Evolutionary conservation across 2,888 invertebrate genomes (phyloP).

Genomic region (Pomacea canaliculata): DNA sequence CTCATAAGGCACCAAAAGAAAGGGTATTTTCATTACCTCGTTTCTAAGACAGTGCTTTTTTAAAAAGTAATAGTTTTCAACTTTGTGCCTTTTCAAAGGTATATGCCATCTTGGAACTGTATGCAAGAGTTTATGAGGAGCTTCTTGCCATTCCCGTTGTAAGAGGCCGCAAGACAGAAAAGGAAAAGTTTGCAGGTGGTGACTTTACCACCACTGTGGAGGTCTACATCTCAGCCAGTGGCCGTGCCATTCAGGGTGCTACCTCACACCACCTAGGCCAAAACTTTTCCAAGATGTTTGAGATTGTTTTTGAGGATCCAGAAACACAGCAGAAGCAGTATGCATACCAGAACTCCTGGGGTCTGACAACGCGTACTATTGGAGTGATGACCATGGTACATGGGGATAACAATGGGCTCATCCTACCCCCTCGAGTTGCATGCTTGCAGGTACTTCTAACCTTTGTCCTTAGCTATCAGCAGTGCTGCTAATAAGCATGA

Average conservation of each 20-base stretch:
- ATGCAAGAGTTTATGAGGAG: constrained; percentile 90
- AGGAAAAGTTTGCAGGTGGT: constrained; percentile 99
- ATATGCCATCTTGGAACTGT: constrained; percentile 79
- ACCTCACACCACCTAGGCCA: constrained; percentile 99
- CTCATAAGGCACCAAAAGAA: too few species aligned
- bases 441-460: constrained; percentile 77
- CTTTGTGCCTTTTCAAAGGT: constrained; percentile 50
- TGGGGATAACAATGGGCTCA: constrained; percentile 95
- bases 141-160: constrained; percentile 91
- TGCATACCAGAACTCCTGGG: constrained; percentile 99
- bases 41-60: too few species aligned
- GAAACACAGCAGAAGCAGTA: constrained; percentile 79
- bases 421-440: constrained; percentile 94
- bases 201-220: constrained; percentile 98
- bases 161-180: constrained; percentile 87
- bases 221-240: constrained; percentile 93
- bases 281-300: constrained; percentile 99
- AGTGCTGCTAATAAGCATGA: too few species aligned
- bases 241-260: constrained; percentile 93
- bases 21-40: too few species aligned
- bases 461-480: too few species aligned
- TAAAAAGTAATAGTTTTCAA: too few species aligned
- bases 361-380: constrained; percentile 95
- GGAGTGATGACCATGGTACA: constrained; percentile 85
- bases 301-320: constrained; percentile 93